Evolutionary conservation across 2,888 invertebrate species (phyloP), one percentile per base, ranked within the genome.

Genomic region (Drosophila mimetica): DNA sequence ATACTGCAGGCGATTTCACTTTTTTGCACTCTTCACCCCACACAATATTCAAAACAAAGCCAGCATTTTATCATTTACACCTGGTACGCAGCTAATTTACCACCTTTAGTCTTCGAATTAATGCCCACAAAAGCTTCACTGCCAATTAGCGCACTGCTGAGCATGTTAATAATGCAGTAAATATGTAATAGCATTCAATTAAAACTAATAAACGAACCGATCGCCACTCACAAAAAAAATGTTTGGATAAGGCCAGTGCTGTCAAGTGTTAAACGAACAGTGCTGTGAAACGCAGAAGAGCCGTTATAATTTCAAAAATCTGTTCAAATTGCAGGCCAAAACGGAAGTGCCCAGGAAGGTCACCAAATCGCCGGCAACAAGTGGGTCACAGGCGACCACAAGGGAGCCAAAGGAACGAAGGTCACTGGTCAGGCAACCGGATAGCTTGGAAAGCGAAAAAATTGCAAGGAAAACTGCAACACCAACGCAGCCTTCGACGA

Each of bases 281-380:
- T 76, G 75, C 34, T 77, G 72, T 1, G 37, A 36, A 72, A 50
- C 16, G 4, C 6, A 8, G 8, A 8, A 1, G 2, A 9, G 1
- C 0, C 34, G 65, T 44, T 52, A 51, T 14, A 9, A 42, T 20
- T 57, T 63, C 0, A 36, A 70, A 52, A 37, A 13, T 34, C 2
- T 0, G 8, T 61, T 61, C 16, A n/a, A 18, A 53, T 72, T 71
- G n/a, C 36, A 83, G 82, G 4, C 22, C 0, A 74, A 71, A 69
- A 55, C 69, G 65, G 84, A 81, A 32, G 11, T 61, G 18, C 65
- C 70, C 13, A 70, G 83, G 9, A 85, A 71, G 44, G 25, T 42
- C 48, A 71, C 51, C 11, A 82, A 76, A 65, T 71, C 74, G 13
- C 51, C 72, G 11, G 63, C 83, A 69, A 80, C 74, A 74, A 67